Percentiles rank a stretch among this genome's conserved stretches.
phyloP scores from a whole-genome alignment of 2,797 vertebrate species.

The Thripadectes ignobilis region DNA sequence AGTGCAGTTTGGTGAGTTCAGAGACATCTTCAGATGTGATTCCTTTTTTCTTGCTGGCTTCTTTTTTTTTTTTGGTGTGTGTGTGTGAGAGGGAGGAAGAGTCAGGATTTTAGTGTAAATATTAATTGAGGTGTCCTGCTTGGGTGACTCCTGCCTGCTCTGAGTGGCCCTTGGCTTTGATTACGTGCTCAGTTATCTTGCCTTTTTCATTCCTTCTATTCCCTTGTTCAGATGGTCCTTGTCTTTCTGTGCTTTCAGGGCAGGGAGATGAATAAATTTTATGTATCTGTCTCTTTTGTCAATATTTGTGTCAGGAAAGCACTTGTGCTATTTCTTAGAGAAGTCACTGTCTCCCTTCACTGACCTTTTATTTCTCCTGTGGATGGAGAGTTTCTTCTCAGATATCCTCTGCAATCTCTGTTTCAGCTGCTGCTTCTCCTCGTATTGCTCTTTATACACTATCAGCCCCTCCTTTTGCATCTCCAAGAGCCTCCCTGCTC shows the following conservation, averaged over 20 bases:
- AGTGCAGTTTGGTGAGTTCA: background rate
- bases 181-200: background rate
- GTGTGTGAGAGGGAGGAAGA: background rate
- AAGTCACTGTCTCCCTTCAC: slow-evolving; percentile 14
- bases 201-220: background rate
- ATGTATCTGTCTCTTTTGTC: background rate
- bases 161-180: background rate
- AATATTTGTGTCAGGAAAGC: slow-evolving; percentile 2
- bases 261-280: background rate
- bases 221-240: background rate
- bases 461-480: background rate
- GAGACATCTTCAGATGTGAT: background rate
- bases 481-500: background rate
- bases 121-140: background rate
- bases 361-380: slow-evolving; percentile 43
- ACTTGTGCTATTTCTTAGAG: slow-evolving; percentile 8
- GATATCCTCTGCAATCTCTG: background rate
- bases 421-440: background rate
- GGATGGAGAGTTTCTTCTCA: background rate
- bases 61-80: no score
- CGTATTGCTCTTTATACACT: background rate
- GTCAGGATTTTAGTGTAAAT: background rate
- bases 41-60: background rate
- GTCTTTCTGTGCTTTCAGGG: background rate
- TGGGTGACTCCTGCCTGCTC: background rate